Percentiles rank a stretch among this genome's conserved stretches.
phyloP scores from a whole-genome alignment of 2,797 vertebrate genomes.

The Epinephelus malabaricus region DNA sequence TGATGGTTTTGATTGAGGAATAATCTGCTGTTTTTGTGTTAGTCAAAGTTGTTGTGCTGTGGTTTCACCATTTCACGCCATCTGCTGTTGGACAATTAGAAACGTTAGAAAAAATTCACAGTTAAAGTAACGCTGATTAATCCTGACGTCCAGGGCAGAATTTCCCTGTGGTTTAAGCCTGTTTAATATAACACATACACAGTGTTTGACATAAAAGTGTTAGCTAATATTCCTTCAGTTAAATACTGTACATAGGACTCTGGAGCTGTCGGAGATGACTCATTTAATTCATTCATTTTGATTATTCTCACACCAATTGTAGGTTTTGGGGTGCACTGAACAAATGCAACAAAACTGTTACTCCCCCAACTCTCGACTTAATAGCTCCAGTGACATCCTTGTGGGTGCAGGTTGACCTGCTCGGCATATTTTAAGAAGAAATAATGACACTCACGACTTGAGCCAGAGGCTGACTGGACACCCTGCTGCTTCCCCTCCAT shows the following conservation, averaged over 20 bases:
- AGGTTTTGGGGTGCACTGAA: not conserved
- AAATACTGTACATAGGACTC: not conserved
- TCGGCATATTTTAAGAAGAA: slow-evolving; percentile 43
- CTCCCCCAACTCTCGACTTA: slow-evolving; percentile 8
- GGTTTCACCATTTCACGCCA: not conserved
- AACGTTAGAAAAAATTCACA: not conserved
- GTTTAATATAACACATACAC: not conserved
- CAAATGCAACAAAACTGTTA: slow-evolving; percentile 18
- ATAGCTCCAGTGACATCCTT: slow-evolving; percentile 35
- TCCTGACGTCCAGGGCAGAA: not conserved
- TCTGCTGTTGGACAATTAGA: not conserved
- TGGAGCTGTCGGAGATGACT: not conserved
- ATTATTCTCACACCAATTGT: slow-evolving; percentile 16
- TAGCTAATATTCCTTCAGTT: not conserved
- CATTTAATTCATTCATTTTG: slow-evolving; percentile 16
- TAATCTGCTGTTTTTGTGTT: not conserved
- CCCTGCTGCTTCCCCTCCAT: slow-evolving; percentile 26
- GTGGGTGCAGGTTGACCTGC: slow-evolving; percentile 34
- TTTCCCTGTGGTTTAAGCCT: not conserved
- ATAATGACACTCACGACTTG: slow-evolving; percentile 31
- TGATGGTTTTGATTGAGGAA: not conserved
- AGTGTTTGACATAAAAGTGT: not conserved
- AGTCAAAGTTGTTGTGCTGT: not conserved
- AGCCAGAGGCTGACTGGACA: slow-evolving; percentile 18
- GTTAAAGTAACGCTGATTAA: not conserved